Conservation (phyloP, 2,888 invertebrate species). For the Crocallis elinguaria region DNA sequence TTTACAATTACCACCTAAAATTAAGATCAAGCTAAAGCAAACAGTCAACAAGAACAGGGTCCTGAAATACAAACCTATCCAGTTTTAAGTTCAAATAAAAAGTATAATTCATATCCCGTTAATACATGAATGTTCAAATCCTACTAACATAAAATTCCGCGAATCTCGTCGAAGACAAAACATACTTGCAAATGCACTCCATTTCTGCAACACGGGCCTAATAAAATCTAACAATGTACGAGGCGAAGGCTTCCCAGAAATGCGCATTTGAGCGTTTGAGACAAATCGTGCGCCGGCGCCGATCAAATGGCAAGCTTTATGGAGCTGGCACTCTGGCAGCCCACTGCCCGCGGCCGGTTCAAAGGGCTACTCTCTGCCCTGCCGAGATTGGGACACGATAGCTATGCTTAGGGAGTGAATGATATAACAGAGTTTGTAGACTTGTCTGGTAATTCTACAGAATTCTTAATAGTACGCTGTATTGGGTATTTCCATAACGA, state of each 20-base stretch:
- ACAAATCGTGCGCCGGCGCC: slow-evolving; percentile 61
- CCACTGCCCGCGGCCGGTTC: slow-evolving; percentile 70
- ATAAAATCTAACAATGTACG: slow-evolving; percentile 32
- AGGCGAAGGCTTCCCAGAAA: slow-evolving; percentile 46
- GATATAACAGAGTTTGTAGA: neutral
- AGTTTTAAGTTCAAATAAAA: no score
- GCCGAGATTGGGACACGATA: slow-evolving; percentile 52
- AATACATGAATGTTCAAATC: no score
- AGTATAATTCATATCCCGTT: no score
- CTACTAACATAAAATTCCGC: neutral
- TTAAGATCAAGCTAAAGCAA: no score
- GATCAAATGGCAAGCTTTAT: slow-evolving; percentile 66
- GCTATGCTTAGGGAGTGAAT: slow-evolving; percentile 1
- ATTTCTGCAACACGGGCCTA: slow-evolving; percentile 15
- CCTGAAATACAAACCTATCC: no score
- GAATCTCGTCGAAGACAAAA: slow-evolving; percentile 6
- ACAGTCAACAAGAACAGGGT: no score
- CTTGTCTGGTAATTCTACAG: neutral
- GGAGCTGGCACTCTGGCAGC: slow-evolving; percentile 52
- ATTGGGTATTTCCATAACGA: neutral
- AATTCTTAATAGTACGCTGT: neutral
- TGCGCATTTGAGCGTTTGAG: slow-evolving; percentile 51
- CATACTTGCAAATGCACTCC: slow-evolving; percentile 18
- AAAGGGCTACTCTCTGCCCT: slow-evolving; percentile 62
- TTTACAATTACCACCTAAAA: no score